These are phyloP conservation scores for Trachemys scripta DNA, from an alignment of 2,113 vertebrate species.

Conservation along the genomic window DNA sequence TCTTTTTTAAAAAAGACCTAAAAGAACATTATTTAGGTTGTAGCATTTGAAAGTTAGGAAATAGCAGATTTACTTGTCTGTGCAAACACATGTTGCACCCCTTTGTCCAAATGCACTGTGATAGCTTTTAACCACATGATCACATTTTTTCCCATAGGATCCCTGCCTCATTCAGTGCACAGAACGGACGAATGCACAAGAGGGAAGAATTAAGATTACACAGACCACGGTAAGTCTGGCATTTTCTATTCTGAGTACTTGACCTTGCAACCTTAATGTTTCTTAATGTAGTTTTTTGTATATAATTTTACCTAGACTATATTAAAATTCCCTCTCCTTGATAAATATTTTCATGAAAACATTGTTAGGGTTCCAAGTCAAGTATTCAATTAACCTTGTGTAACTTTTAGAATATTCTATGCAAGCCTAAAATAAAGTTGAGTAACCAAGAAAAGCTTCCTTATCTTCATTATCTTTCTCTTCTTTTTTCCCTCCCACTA, in stretches of 20 bases:
- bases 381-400: conserved; percentile 38
- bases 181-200: not conserved
- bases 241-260: not conserved
- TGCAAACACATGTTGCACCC: not conserved
- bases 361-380: not conserved
- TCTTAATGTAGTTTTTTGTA: not conserved
- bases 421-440: not conserved
- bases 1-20: not conserved
- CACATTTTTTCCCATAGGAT: not conserved
- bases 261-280: not conserved
- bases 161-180: not conserved
- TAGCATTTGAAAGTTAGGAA: conserved; percentile 4
- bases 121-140: accelerated
- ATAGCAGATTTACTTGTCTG: not conserved
- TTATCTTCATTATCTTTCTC: not conserved
- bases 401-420: conserved; percentile 51
- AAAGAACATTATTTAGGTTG: not conserved
- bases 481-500: not conserved
- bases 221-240: not conserved
- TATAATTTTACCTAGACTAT: conserved; percentile 8
- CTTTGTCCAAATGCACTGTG: not conserved
- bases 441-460: conserved; percentile 8
- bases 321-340: conserved; percentile 26
- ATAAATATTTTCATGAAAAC: conserved; percentile 17
- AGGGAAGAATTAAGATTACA: not conserved